A percentile compares a stretch with the other conserved stretches of the same genome.
phyloP scores from a whole-genome alignment of 2,888 invertebrate genomes.

The Ophion ellenae region DNA sequence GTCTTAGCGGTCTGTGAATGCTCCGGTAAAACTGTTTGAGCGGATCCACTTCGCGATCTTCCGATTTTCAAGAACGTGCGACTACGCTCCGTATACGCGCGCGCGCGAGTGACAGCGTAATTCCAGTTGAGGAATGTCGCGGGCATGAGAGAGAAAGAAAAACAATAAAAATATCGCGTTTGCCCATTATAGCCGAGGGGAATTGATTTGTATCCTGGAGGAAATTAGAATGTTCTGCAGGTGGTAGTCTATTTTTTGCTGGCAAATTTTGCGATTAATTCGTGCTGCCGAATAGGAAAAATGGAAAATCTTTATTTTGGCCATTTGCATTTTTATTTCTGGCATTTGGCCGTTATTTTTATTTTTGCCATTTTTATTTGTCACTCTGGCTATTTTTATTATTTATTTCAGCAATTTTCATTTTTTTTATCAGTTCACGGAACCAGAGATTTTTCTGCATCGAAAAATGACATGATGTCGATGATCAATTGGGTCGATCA shows the following conservation, averaged over 20 bases:
- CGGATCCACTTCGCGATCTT: conserved; percentile 57
- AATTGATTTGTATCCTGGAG: background rate
- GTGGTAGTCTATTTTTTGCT: background rate
- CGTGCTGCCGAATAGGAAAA: background rate
- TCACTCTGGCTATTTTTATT: too few species aligned
- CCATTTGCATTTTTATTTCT: too few species aligned
- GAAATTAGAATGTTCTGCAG: background rate
- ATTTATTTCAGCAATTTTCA: too few species aligned
- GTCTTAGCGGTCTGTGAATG: conserved; percentile 73
- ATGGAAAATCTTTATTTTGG: too few species aligned
- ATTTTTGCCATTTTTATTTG: too few species aligned
- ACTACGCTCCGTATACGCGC: background rate
- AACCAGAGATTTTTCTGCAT: background rate
- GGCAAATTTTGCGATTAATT: background rate
- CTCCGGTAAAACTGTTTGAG: conserved; percentile 62
- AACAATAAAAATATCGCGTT: conserved; percentile 6
- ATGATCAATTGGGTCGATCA: too few species aligned
- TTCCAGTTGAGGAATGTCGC: conserved; percentile 26
- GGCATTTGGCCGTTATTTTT: too few species aligned
- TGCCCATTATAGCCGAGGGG: background rate
- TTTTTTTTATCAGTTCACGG: background rate
- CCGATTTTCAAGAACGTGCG: conserved; percentile 19
- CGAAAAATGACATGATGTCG: background rate
- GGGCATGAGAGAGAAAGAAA: background rate
- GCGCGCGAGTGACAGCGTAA: conserved; percentile 2